Evolutionary conservation across 2,113 vertebrate species (phyloP).

Genomic region (Sialia sialis): DNA sequence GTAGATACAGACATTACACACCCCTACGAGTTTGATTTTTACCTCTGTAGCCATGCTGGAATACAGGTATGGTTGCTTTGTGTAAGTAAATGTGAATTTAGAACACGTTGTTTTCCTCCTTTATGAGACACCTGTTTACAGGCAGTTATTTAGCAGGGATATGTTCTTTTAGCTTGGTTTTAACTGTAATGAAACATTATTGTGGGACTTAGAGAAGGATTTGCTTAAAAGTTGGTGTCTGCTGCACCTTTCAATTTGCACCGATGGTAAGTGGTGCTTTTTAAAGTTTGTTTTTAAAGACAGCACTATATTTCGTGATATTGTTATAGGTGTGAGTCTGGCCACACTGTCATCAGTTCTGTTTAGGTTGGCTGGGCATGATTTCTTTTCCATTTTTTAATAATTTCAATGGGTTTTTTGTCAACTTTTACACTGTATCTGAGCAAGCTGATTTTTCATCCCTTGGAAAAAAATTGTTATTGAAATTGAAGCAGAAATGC

Average conservation of each 20-base stretch:
- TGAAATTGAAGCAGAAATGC: neutral
- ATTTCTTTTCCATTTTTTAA: neutral
- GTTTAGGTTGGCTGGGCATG: neutral
- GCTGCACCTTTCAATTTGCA: neutral
- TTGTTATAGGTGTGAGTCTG: neutral
- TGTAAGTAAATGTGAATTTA: neutral
- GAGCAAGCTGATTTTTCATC: neutral
- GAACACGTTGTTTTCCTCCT: neutral
- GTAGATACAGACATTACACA: conserved; percentile 98
- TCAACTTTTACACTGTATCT: neutral
- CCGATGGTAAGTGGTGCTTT: neutral
- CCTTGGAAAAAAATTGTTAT: neutral
- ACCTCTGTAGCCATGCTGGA: conserved; percentile 99
- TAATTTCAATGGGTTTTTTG: neutral
- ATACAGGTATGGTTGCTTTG: conserved; percentile 86
- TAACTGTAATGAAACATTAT: neutral
- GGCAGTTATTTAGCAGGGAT: neutral
- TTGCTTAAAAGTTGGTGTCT: neutral
- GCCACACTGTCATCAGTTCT: neutral
- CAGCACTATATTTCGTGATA: neutral
- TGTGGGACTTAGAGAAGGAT: neutral
- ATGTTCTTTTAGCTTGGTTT: neutral
- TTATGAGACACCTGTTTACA: neutral
- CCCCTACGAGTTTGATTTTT: conserved; percentile 99
- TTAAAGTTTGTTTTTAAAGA: neutral